Evolutionary conservation across 2,888 invertebrate genomes (phyloP).

Genomic region (Cancer borealis): DNA sequence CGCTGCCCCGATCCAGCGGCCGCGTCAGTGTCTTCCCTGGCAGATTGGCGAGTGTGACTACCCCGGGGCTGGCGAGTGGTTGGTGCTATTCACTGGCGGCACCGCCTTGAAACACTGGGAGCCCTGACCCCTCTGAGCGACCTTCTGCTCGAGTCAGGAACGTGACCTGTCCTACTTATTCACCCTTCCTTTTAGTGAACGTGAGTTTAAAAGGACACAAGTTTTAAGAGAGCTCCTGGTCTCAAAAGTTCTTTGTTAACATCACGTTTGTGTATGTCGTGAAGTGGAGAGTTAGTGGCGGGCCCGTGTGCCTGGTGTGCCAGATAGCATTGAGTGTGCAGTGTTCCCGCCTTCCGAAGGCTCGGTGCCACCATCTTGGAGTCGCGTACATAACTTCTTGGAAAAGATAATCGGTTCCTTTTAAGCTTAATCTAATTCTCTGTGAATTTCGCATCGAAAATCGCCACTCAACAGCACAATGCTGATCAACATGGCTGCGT

Average conservation of each 20-base stretch:
- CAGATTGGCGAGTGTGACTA: constrained; percentile 43
- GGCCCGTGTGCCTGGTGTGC: constrained; percentile 52
- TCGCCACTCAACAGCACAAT: constrained; percentile 69
- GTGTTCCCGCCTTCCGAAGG: constrained; percentile 50
- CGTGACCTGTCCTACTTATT: constrained; percentile 45
- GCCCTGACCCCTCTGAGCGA: constrained; percentile 34
- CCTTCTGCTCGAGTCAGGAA: constrained; percentile 43
- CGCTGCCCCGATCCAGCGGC: constrained; percentile 31
- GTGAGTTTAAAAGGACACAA: constrained; percentile 55
- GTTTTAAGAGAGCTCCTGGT: constrained; percentile 56
- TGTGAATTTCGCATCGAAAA: constrained; percentile 47
- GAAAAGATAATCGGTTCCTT: constrained; percentile 46
- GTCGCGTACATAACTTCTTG: constrained; percentile 50
- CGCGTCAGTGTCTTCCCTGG: constrained; percentile 36
- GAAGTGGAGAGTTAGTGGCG: constrained; percentile 53
- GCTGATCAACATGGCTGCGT: constrained; percentile 77
- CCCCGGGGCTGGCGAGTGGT: constrained; percentile 45
- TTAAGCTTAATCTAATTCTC: constrained; percentile 28
- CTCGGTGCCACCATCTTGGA: constrained; percentile 44
- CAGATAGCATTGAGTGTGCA: constrained; percentile 59
- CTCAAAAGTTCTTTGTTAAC: constrained; percentile 53
- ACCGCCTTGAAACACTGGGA: constrained; percentile 18
- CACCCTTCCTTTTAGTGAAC: constrained; percentile 63
- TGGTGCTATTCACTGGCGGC: constrained; percentile 51
- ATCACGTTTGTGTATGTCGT: constrained; percentile 64